phyloP scores from a whole-genome alignment of 2,888 invertebrate genomes.

The Lydus trimaculatus region DNA sequence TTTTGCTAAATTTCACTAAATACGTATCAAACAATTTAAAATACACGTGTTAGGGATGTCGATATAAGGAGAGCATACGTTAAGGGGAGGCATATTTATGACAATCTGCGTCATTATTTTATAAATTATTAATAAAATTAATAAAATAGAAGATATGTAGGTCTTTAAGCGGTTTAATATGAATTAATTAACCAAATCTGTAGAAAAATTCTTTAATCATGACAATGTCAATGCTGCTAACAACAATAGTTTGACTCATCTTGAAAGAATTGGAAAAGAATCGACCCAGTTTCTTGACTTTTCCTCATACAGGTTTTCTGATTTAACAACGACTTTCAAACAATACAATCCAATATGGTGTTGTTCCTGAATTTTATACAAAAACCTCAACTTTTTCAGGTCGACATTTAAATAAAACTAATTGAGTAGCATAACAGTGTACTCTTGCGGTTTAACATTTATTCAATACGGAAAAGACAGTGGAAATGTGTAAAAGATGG shows the following conservation, averaged over 20 bases:
- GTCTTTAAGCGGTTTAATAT: not conserved
- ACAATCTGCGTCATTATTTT: too few relatives aligned
- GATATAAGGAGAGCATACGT: too few relatives aligned
- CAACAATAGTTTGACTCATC: conserved; percentile 5
- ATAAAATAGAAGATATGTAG: not conserved
- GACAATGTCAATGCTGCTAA: not conserved
- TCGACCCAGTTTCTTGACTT: not conserved
- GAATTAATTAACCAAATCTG: not conserved
- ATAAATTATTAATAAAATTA: not conserved
- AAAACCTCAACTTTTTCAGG: not conserved
- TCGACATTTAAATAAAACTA: not conserved
- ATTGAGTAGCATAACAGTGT: not conserved
- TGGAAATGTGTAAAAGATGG: conserved; percentile 1
- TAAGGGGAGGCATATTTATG: too few relatives aligned
- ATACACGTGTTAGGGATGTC: too few relatives aligned
- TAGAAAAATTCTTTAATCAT: not conserved
- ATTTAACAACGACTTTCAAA: too few relatives aligned
- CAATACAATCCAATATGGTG: not conserved
- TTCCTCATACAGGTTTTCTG: not conserved
- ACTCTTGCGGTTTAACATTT: conserved; percentile 1
- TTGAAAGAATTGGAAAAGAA: not conserved
- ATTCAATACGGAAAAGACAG: not conserved
- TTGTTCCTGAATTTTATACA: not conserved
- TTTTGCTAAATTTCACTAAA: not conserved
- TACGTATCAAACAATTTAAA: not conserved